A percentile compares a stretch with the other conserved stretches of the same genome.
Evolutionary conservation across 2,888 invertebrate genomes (phyloP).

Genomic region (Andrena minutula): DNA sequence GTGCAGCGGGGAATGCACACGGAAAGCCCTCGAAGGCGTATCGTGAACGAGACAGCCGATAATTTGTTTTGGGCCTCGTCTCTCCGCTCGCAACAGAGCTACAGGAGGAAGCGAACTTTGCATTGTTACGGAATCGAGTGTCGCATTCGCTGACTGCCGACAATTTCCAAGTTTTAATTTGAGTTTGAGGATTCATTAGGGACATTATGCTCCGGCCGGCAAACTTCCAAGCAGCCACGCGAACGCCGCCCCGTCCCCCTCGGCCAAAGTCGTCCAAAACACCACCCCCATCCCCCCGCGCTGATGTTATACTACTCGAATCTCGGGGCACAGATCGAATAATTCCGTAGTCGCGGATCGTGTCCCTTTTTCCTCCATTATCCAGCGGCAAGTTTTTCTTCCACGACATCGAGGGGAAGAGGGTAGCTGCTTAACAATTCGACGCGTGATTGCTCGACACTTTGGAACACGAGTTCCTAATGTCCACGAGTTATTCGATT

Average conservation of each 20-base stretch:
- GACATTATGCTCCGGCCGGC: conserved; percentile 74
- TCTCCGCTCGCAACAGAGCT: conserved; percentile 54
- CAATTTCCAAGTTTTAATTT: conserved; percentile 84
- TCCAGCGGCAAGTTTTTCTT: conserved; percentile 39
- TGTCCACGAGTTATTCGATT: neutral
- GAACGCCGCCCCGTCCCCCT: conserved; percentile 52
- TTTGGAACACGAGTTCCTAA: conserved; percentile 10
- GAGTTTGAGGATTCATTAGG: conserved; percentile 82
- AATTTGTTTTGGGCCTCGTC: conserved; percentile 74
- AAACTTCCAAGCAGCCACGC: conserved; percentile 74
- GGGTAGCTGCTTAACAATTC: conserved; percentile 36
- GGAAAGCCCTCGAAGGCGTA: conserved; percentile 58
- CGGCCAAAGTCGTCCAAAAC: conserved; percentile 45
- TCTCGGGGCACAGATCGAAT: conserved; percentile 60
- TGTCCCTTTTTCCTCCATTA: conserved; percentile 42
- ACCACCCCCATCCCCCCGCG: neutral
- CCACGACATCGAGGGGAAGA: conserved; percentile 9
- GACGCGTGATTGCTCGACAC: conserved; percentile 35
- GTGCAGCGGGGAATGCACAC: conserved; percentile 39
- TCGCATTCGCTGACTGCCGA: conserved; percentile 77
- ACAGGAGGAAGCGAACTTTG: conserved; percentile 75
- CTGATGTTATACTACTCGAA: conserved; percentile 38
- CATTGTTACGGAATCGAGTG: conserved; percentile 82
- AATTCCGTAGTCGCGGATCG: conserved; percentile 56
- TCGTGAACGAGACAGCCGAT: conserved; percentile 68